Evolutionary conservation across 1,140 invertebrate species (phyloP).

Genomic region (Contarinia nasturtii): DNA sequence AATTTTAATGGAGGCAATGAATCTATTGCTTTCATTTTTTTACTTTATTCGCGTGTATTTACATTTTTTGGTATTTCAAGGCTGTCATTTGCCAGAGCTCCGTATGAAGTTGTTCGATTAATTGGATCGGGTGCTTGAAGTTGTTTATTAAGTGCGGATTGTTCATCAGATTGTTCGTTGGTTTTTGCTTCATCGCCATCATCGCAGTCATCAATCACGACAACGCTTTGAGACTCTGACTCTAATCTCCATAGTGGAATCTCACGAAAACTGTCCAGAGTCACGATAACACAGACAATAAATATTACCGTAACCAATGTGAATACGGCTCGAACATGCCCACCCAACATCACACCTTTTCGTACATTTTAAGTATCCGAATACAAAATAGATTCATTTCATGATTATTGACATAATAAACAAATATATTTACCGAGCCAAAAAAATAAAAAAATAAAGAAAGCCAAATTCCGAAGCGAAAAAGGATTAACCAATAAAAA

Average conservation of each 20-base stretch:
- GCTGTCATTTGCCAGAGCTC: too few relatives aligned
- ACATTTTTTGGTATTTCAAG: too few relatives aligned
- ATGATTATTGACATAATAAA: neutral
- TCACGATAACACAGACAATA: conserved; percentile 55
- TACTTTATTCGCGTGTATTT: too few relatives aligned
- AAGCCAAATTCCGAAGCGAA: neutral
- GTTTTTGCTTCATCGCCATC: conserved; percentile 13
- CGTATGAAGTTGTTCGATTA: too few relatives aligned
- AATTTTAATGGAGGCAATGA: neutral
- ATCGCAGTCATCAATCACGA: conserved; percentile 1
- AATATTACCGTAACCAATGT: conserved; percentile 75
- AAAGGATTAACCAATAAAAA: neutral
- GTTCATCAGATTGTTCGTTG: conserved; percentile 17
- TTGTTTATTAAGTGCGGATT: conserved; percentile 5
- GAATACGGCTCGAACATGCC: conserved; percentile 80
- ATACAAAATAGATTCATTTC: neutral
- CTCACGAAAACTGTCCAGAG: conserved; percentile 73
- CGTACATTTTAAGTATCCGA: conserved; percentile 3
- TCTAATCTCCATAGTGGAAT: conserved; percentile 46
- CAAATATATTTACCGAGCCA: neutral
- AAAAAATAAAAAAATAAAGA: too few relatives aligned
- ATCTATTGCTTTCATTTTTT: too few relatives aligned
- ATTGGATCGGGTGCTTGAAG: too few relatives aligned
- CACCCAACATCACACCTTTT: conserved; percentile 50
- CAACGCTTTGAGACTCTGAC: neutral